Evolutionary conservation across 2,797 vertebrate species (phyloP).

Genomic region (Bufotes viridis): DNA sequence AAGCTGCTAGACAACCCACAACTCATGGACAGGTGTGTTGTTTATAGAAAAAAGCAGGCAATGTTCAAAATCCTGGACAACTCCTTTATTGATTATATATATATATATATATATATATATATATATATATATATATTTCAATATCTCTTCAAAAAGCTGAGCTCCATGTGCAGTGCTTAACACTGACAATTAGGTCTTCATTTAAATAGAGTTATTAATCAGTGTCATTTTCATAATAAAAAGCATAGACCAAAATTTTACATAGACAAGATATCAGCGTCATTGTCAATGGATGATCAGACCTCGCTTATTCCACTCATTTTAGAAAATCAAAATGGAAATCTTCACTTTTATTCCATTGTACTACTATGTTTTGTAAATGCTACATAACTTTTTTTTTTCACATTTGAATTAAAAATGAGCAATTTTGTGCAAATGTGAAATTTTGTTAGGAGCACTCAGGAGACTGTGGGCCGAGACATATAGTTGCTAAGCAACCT

Average conservation of each 20-base stretch:
- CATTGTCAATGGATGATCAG: neutral
- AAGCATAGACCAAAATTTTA: neutral
- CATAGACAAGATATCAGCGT: neutral
- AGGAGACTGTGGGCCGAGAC: slow-evolving; percentile 37
- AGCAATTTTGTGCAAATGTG: slow-evolving; percentile 60
- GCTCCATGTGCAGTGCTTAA: too few species aligned
- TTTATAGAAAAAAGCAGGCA: too few species aligned
- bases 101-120: too few species aligned
- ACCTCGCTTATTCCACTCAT: neutral
- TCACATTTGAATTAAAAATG: slow-evolving; percentile 62
- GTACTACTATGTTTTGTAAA: slow-evolving; percentile 35
- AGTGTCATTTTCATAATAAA: too few species aligned
- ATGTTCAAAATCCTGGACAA: too few species aligned
- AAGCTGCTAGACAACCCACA: too few species aligned
- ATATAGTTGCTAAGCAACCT: slow-evolving; percentile 56
- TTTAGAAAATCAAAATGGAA: slow-evolving; percentile 23
- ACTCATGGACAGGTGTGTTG: too few species aligned
- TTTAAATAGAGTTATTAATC: too few species aligned
- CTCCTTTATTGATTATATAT: too few species aligned
- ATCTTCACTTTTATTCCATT: slow-evolving; percentile 5
- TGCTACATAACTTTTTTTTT: slow-evolving; percentile 46
- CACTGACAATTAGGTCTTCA: too few species aligned
- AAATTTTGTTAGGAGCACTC: slow-evolving; percentile 58
- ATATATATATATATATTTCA: too few species aligned
- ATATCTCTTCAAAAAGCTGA: too few species aligned